These are phyloP conservation scores for Melanostoma mellinum DNA, from an alignment of 2,888 invertebrate species.

Conservation along the genomic window DNA sequence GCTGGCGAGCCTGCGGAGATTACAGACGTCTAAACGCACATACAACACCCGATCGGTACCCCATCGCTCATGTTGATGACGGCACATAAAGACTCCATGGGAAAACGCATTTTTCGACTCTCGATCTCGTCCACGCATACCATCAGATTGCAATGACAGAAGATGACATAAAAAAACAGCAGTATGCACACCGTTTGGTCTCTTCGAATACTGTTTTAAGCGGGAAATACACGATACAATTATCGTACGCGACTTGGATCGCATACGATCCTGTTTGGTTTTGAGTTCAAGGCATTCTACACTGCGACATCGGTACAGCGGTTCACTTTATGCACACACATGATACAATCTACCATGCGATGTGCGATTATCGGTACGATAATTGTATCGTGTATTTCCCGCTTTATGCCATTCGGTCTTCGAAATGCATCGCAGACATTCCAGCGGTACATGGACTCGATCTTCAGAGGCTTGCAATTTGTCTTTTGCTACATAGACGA, in stretches of 20 bases:
- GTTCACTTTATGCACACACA: too few species aligned
- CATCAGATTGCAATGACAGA: slow-evolving; percentile 78
- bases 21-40: slow-evolving; percentile 75
- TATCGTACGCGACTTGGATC: too few species aligned
- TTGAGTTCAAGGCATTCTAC: too few species aligned
- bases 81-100: not conserved
- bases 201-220: slow-evolving; percentile 77
- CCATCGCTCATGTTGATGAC: slow-evolving; percentile 68
- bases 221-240: too few species aligned
- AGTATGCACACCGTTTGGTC: slow-evolving; percentile 78
- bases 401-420: slow-evolving; percentile 75
- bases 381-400: too few species aligned
- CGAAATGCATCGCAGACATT: slow-evolving; percentile 79
- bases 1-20: slow-evolving; percentile 69
- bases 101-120: slow-evolving; percentile 62
- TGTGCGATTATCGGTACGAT: too few species aligned
- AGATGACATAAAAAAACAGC: slow-evolving; percentile 79
- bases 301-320: too few species aligned
- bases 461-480: slow-evolving; percentile 74
- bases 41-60: slow-evolving; percentile 77
- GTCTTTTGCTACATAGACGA: slow-evolving; percentile 76
- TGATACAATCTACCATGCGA: too few species aligned
- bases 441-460: slow-evolving; percentile 77
- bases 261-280: too few species aligned
- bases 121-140: slow-evolving; percentile 76